These are phyloP conservation scores for Liparis tanakae DNA, from an alignment of 2,797 vertebrate species.

Conservation along the genomic window DNA sequence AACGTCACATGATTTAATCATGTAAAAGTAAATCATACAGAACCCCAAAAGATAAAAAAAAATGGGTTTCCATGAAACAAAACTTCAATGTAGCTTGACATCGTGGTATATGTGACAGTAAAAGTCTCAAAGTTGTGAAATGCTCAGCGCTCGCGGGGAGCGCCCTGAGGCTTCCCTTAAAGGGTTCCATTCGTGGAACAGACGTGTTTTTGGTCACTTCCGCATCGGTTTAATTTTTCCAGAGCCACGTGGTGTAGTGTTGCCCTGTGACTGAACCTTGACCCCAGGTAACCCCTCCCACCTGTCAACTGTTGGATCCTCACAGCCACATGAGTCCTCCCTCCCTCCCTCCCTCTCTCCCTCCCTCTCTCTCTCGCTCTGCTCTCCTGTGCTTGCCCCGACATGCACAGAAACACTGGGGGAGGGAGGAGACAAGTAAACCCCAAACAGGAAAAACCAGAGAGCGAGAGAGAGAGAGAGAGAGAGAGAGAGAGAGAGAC, in stretches of 20 bases:
- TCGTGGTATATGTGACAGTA: neutral
- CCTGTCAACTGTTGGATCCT: constrained; percentile 48
- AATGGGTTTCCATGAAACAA: neutral
- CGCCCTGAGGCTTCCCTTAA: neutral
- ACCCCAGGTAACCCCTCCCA: constrained; percentile 72
- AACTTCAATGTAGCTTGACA: neutral
- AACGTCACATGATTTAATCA: neutral
- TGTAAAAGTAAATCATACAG: neutral
- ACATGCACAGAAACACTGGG: constrained; percentile 74
- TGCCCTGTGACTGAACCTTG: constrained; percentile 75
- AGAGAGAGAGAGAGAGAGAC: constrained; percentile 44
- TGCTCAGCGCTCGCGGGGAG: neutral
- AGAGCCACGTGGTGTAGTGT: constrained; percentile 14
- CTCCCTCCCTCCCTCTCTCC: constrained; percentile 3
- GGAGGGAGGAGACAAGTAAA: constrained; percentile 73
- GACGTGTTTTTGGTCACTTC: neutral
- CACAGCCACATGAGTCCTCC: constrained; percentile 26
- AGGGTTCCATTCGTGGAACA: neutral
- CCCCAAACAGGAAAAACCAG: constrained; percentile 77
- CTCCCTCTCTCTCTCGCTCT: constrained; percentile 8
- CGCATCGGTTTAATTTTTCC: neutral
- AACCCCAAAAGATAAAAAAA: neutral
- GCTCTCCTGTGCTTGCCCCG: constrained; percentile 70
- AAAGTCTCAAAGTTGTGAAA: neutral
- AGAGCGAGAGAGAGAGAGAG: constrained; percentile 53